phyloP scores from a whole-genome alignment of 2,888 invertebrate species.

The Laspeyria flexula region DNA sequence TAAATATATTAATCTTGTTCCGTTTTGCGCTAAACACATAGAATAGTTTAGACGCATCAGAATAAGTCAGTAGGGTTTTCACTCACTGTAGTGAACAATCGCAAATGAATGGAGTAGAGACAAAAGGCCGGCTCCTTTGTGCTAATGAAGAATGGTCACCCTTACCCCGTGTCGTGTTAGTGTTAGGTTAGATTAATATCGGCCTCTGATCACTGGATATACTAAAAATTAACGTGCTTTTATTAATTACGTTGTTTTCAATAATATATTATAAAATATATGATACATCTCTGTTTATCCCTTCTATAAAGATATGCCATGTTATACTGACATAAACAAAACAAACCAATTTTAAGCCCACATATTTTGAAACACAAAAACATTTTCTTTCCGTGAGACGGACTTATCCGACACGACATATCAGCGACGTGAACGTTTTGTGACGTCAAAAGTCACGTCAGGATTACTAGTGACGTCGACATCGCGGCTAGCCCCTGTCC shows the following conservation, averaged over 20 bases:
- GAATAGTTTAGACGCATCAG: conserved; percentile 31
- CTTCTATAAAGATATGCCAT: too few species aligned
- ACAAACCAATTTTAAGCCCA: conserved; percentile 9
- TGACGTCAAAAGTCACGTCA: conserved; percentile 52
- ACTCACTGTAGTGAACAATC: conserved; percentile 76
- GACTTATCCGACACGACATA: conserved; percentile 51
- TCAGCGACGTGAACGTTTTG: conserved; percentile 50
- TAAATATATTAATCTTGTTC: too few species aligned
- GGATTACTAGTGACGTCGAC: conserved; percentile 51
- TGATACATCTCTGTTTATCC: too few species aligned
- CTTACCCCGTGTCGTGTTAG: conserved; percentile 67
- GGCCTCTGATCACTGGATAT: conserved; percentile 40
- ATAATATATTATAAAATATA: too few species aligned
- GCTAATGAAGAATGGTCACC: conserved; percentile 84
- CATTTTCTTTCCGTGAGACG: conserved; percentile 41
- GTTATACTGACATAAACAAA: neutral
- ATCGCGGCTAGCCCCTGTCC: conserved; percentile 48
- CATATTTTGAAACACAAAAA: conserved; percentile 26
- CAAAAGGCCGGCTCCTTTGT: conserved; percentile 82
- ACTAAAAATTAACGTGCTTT: conserved; percentile 41
- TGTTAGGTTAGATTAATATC: conserved; percentile 78
- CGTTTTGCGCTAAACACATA: too few species aligned
- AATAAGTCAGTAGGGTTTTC: conserved; percentile 59
- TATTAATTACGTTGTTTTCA: conserved; percentile 22
- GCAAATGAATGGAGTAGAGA: conserved; percentile 79